Conservation (phyloP, 2,888 invertebrate genomes). For the Baccha elongata region DNA sequence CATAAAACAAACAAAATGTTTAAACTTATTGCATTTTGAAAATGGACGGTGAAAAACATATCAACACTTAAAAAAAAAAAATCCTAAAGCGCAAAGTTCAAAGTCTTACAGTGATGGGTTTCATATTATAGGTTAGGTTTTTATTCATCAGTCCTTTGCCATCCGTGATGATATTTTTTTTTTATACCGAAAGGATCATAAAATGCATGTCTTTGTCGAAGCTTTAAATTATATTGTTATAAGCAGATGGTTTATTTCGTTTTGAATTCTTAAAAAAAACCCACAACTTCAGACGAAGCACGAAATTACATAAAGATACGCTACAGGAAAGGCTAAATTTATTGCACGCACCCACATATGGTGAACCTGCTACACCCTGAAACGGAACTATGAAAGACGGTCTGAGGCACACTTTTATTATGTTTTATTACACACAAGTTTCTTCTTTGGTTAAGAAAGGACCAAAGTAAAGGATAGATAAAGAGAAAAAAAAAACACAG, state of each 20-base stretch:
- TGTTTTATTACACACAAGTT: slow-evolving; percentile 63
- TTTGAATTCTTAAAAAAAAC: slow-evolving; percentile 17
- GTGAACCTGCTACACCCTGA: slow-evolving; percentile 4
- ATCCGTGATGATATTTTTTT: neutral
- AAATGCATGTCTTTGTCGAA: slow-evolving; percentile 34
- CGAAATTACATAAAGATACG: neutral
- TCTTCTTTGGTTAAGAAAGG: slow-evolving; percentile 27
- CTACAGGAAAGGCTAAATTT: slow-evolving; percentile 19
- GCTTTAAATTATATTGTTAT: slow-evolving; percentile 42
- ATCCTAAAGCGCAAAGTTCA: too few relatives aligned
- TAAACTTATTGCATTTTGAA: slow-evolving; percentile 47
- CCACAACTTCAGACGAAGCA: neutral
- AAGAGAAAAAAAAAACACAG: slow-evolving; percentile 51
- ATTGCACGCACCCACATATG: slow-evolving; percentile 23
- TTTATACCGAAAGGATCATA: slow-evolving; percentile 19
- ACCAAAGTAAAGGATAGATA: slow-evolving; percentile 36
- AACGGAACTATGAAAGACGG: slow-evolving; percentile 22
- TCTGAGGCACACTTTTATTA: slow-evolving; percentile 52
- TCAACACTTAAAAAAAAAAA: too few relatives aligned
- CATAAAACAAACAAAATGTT: slow-evolving; percentile 29
- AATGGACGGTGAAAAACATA: slow-evolving; percentile 20
- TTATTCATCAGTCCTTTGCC: neutral
- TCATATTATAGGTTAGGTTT: too few relatives aligned
- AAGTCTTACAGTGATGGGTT: neutral
- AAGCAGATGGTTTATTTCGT: slow-evolving; percentile 10